Evolutionary conservation across 2,888 invertebrate species (phyloP), one percentile per base, ranked within the genome.

Genomic region (Pammene aurita): DNA sequence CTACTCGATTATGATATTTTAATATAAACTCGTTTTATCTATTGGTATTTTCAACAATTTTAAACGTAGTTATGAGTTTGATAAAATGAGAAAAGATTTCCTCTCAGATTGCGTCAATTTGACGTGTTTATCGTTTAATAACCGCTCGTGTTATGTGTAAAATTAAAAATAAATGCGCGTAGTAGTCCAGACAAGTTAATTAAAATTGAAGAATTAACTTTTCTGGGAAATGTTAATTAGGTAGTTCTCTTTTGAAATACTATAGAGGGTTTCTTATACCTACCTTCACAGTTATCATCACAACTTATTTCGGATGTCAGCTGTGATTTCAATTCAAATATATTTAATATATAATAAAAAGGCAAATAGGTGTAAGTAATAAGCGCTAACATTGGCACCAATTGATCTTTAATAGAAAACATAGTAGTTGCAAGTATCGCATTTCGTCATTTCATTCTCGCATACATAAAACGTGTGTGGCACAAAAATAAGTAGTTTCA

Each of bases 1-100:
- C 72, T 73, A 71, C 67, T 71, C 71, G 67, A 71, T 63, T 65
- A 72, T 72, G 66, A 74, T 71, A 71, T 70, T 72, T 50, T 70
- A 58, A 54, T 13, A 10, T 54, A 52, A 60, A 46, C 64, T 13
- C 18, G 62, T 63, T 58, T 26, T 26, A 4, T 26, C 26, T 60
- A 46, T 61, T 16, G 41, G 18, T 38, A n/a, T 41, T 13, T 4
- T 38, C 0, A 2, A 14, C 11, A 60, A 7, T n/a, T 18, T 41
- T 16, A 16, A 13, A 16, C 16, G 6, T 54, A 34, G 11, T 9
- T 13, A 11, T 60, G 14, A 7, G 35, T 60, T 34, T 16, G 41
- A 50, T 52, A 52, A 6, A 13, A 48, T 38, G 48, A 48, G 16
- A 35, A 35, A 46, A 18, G 0, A 6, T 50, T 50, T 1, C 10